phyloP scores from a whole-genome alignment of 2,113 vertebrate genomes.

The Circaetus cinerascens region DNA sequence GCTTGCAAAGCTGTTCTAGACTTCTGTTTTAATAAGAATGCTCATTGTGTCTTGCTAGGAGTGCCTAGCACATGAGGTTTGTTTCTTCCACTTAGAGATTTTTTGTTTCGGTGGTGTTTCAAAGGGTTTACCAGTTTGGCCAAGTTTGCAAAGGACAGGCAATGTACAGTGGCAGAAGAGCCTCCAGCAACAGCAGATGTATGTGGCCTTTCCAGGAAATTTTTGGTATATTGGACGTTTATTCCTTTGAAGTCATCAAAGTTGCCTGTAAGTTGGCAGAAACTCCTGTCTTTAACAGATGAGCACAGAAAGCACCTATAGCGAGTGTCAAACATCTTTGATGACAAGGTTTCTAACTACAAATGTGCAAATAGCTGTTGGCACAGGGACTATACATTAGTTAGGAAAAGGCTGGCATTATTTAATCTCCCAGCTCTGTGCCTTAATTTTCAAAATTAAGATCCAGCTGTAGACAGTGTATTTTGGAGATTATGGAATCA shows the following conservation, averaged over 20 bases:
- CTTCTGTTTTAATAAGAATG: not conserved
- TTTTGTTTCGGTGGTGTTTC: not conserved
- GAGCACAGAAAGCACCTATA: not conserved
- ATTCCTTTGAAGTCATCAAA: not conserved
- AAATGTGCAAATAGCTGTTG: constrained; percentile 24
- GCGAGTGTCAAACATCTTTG: not conserved
- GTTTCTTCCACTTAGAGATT: not conserved
- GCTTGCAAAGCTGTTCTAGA: not conserved
- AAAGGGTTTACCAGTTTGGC: not conserved
- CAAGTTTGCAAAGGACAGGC: not conserved
- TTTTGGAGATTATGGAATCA: not conserved
- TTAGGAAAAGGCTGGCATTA: not conserved
- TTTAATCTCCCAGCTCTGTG: not conserved
- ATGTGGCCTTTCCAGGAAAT: not conserved
- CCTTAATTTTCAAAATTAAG: constrained; percentile 45
- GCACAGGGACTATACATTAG: not conserved
- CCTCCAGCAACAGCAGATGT: not conserved
- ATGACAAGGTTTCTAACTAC: not conserved
- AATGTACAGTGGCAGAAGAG: not conserved
- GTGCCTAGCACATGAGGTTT: not conserved
- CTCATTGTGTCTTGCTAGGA: not conserved
- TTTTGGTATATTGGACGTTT: not conserved
- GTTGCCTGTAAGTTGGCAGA: not conserved
- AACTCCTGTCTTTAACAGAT: not conserved
- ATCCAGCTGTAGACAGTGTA: not conserved